Percentiles rank a stretch among this genome's conserved stretches.
These are phyloP conservation scores for Columba guinea DNA, from an alignment of 2,797 vertebrate genomes.

Conservation along the genomic window DNA sequence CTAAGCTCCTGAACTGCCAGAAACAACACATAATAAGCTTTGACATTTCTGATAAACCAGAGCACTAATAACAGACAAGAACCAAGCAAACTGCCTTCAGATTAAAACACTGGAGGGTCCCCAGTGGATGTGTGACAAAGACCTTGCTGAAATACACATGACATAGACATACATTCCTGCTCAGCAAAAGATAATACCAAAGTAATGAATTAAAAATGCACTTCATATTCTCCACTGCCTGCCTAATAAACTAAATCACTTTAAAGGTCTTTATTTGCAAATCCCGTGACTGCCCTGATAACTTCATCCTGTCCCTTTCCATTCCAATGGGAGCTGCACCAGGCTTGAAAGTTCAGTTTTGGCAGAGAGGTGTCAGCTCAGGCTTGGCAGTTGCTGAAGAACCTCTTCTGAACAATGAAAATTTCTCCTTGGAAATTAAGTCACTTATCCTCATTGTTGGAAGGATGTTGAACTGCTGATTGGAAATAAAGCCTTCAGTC, in stretches of 20 bases:
- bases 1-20: not conserved
- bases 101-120: not conserved
- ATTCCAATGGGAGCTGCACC: not conserved
- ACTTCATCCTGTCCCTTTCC: not conserved
- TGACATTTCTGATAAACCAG: not conserved
- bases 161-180: not conserved
- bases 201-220: not conserved
- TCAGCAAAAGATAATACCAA: not conserved
- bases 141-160: not conserved
- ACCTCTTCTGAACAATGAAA: not conserved
- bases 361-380: not conserved
- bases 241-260: not conserved
- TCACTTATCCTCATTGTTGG: not conserved
- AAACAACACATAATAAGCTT: not conserved
- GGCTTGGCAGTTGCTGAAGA: not conserved
- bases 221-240: not conserved
- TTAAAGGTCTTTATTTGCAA: slow-evolving; percentile 8
- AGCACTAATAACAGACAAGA: not conserved
- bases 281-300: not conserved
- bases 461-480: not conserved
- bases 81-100: not conserved
- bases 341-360: not conserved
- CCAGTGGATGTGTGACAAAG: not conserved
- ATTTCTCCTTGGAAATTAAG: not conserved
- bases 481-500: not conserved